phyloP scores from a whole-genome alignment of 1,140 invertebrate species.

The Ips nitidus region DNA sequence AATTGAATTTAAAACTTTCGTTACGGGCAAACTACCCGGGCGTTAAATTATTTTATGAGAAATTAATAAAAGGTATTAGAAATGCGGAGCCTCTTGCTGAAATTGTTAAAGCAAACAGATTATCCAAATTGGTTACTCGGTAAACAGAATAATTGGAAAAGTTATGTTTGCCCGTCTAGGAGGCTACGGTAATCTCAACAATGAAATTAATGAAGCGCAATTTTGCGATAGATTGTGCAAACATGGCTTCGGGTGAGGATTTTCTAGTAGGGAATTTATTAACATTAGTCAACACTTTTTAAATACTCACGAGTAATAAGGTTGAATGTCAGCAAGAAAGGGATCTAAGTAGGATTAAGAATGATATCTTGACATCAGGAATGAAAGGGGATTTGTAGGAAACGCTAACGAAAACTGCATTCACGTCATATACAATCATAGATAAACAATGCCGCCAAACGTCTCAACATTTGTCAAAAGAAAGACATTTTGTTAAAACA shows the following conservation, averaged over 20 bases:
- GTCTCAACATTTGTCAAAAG: too few species aligned
- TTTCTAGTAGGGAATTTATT: slow-evolving; percentile 6
- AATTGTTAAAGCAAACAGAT: slow-evolving; percentile 45
- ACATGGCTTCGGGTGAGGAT: slow-evolving; percentile 13
- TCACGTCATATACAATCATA: too few species aligned
- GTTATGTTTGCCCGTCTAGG: slow-evolving; percentile 33
- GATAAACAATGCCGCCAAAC: too few species aligned
- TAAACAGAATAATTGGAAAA: slow-evolving; percentile 48
- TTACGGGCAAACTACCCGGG: slow-evolving; percentile 9
- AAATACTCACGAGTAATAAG: not conserved
- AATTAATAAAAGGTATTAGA: slow-evolving; percentile 29
- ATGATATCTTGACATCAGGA: too few species aligned
- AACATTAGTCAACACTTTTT: not conserved
- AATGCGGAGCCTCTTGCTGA: slow-evolving; percentile 41
- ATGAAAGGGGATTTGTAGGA: too few species aligned
- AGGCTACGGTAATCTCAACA: slow-evolving; percentile 15
- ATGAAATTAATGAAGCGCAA: slow-evolving; percentile 22
- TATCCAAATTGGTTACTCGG: slow-evolving; percentile 48
- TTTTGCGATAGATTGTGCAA: slow-evolving; percentile 19
- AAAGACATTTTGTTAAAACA: too few species aligned
- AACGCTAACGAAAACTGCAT: too few species aligned
- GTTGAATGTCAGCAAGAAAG: not conserved
- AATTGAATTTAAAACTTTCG: slow-evolving; percentile 27
- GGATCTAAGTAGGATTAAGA: too few species aligned
- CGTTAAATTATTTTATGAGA: slow-evolving; percentile 20